Percentiles rank a stretch among this genome's conserved stretches.
Evolutionary conservation across 1,140 invertebrate species (phyloP).

Genomic region (Zaprionus inermis): DNA sequence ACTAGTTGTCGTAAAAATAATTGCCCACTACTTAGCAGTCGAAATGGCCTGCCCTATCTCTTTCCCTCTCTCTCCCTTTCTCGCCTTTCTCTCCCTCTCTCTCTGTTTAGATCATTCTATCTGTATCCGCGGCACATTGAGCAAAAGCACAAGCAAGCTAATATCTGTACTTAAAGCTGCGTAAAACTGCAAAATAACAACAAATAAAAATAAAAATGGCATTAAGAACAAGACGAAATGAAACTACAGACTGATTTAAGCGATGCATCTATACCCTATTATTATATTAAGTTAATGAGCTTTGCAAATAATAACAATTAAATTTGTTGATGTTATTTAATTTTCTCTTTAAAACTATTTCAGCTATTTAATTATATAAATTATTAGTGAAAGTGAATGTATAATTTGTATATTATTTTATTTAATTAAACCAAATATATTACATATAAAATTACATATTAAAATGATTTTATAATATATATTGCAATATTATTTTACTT

Average conservation of each 20-base stretch:
- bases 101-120: conserved; percentile 3
- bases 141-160: conserved; percentile 32
- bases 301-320: too few relatives aligned
- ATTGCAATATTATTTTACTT: too few relatives aligned
- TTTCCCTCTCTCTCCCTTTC: too few relatives aligned
- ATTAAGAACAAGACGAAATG: conserved; percentile 27
- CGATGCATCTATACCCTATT: conserved; percentile 17
- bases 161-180: conserved; percentile 59
- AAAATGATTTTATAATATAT: too few relatives aligned
- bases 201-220: conserved; percentile 39
- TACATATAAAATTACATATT: too few relatives aligned
- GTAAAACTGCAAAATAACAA: conserved; percentile 55
- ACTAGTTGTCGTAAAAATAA: conserved; percentile 83
- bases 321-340: too few relatives aligned
- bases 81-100: background rate
- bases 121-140: conserved; percentile 33
- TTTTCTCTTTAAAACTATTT: too few relatives aligned
- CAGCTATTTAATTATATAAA: too few relatives aligned
- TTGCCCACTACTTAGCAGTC: conserved; percentile 79
- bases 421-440: too few relatives aligned
- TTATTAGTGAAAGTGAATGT: too few relatives aligned
- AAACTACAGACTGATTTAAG: conserved; percentile 9
- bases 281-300: background rate
- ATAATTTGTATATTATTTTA: too few relatives aligned
- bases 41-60: conserved; percentile 44